Percentiles rank a stretch among this genome's conserved stretches.
Conservation (phyloP, 2,888 invertebrate species). For the Cantharis lateralis region DNA sequence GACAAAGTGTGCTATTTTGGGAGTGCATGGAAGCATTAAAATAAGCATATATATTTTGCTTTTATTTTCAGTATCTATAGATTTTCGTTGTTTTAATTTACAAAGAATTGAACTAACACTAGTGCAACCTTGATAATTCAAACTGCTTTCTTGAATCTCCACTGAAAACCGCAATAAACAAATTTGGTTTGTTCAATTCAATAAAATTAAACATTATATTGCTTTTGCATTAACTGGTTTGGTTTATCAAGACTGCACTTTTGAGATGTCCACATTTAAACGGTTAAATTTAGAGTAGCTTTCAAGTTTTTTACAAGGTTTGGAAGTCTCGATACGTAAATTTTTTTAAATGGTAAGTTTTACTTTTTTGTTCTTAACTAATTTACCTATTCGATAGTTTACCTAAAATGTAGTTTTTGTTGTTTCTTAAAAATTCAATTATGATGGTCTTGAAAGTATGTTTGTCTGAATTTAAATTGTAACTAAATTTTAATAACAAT, state of each 20-base stretch:
- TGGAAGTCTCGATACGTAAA: background rate
- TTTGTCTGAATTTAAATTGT: background rate
- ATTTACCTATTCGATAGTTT: background rate
- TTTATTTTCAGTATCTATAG: background rate
- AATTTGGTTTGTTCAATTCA: background rate
- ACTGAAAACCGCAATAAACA: background rate
- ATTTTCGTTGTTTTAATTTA: background rate
- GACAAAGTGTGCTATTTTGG: background rate
- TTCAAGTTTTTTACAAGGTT: background rate
- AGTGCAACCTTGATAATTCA: background rate
- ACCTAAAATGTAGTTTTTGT: constrained; percentile 2
- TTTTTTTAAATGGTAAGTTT: background rate
- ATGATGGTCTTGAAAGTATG: background rate
- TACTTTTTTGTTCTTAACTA: background rate
- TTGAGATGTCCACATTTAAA: background rate
- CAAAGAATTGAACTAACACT: background rate
- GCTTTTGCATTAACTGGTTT: constrained; percentile 2
- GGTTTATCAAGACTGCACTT: background rate
- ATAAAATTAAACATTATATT: background rate
- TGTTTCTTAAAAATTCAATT: background rate
- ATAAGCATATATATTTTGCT: background rate
- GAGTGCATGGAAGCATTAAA: background rate
- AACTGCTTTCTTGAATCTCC: background rate
- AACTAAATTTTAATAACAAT: background rate
- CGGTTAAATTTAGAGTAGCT: background rate